Percentiles rank a stretch among this genome's conserved stretches.
These are phyloP conservation scores for Hedya salicella DNA, from an alignment of 2,888 invertebrate genomes.

Conservation along the genomic window DNA sequence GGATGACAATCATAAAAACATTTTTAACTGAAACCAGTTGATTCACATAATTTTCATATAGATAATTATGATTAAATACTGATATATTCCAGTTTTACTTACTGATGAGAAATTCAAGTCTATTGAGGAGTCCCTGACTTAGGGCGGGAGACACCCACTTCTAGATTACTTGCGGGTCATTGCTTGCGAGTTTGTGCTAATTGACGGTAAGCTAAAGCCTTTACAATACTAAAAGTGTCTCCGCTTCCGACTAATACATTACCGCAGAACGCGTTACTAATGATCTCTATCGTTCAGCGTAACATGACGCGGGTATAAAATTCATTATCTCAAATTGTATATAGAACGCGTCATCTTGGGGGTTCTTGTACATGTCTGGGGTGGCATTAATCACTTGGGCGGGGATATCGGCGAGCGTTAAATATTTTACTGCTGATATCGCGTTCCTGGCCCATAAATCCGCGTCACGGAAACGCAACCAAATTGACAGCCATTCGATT, in stretches of 20 bases:
- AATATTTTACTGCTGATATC: constrained; percentile 67
- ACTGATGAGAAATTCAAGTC: constrained; percentile 10
- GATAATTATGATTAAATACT: no score
- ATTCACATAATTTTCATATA: no score
- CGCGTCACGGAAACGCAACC: constrained; percentile 62
- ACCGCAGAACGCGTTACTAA: constrained; percentile 27
- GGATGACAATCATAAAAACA: no score
- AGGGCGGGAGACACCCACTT: constrained; percentile 9
- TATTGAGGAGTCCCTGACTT: background rate
- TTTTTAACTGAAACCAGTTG: no score
- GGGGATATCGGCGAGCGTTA: constrained; percentile 59
- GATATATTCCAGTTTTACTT: background rate
- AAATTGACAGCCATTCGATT: constrained; percentile 67
- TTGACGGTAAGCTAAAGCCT: constrained; percentile 26
- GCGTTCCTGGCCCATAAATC: constrained; percentile 63
- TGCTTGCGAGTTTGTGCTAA: constrained; percentile 31
- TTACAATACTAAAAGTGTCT: constrained; percentile 17
- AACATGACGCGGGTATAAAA: constrained; percentile 32
- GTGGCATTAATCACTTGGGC: constrained; percentile 56
- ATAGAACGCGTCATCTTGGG: constrained; percentile 40
- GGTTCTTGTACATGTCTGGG: constrained; percentile 42
- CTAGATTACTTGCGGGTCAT: constrained; percentile 33
- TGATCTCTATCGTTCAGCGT: constrained; percentile 25
- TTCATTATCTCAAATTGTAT: constrained; percentile 42
- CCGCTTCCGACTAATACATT: constrained; percentile 27